Evolutionary conservation across 2,113 vertebrate species (phyloP), one percentile per base, ranked within the genome.

Genomic region (Nothocercus nigrocapillus): DNA sequence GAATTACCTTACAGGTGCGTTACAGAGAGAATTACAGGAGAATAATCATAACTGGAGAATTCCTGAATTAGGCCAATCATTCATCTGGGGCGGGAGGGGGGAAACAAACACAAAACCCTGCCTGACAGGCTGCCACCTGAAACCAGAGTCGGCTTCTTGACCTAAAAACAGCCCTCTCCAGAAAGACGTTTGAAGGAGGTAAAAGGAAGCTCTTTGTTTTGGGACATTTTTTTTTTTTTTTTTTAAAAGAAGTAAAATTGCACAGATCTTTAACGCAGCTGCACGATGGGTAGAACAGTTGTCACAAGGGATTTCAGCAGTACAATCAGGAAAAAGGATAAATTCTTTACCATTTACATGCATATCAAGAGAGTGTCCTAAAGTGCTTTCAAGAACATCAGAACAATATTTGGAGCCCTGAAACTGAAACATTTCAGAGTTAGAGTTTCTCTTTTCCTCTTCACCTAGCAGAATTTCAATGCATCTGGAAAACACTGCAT

Each of bases 131-230:
- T 97, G 89, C 91, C 82, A 91, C 81, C 88, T 67, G 76, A 97
- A 97, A 96, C 87, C 81, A 96, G 92, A 94, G 88, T 95, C 92
- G 97, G 81, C 89, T 84, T 95, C 95, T 92, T 90, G 89, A 96
- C 90, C 93, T 92, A 51, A 87, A 94, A 93, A 13, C 70, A 79
- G 36, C 62, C 34, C 45, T 97, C 16, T 4, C 13, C 53, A 96
- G 91, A 94, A 96, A 77, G 79, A 40, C 13, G 0, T 22, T 53
- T 87, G 63, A 74, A 80, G 68, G 28, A 67, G 87, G 20, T 85
- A 87, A 92, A 89, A 93, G 6, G 27, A 95, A 93, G 49, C 17
- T 90, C 40, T 53, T 89, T 83, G 36, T 1, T 34, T 91, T 75
- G 30, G 17, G 13, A 63, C 0, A 45, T 17, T 32, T 21, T 24